Evolutionary conservation across 2,113 vertebrate species (phyloP), one percentile per base, ranked within the genome.

Genomic region (Thalassarche chlororhynchos): DNA sequence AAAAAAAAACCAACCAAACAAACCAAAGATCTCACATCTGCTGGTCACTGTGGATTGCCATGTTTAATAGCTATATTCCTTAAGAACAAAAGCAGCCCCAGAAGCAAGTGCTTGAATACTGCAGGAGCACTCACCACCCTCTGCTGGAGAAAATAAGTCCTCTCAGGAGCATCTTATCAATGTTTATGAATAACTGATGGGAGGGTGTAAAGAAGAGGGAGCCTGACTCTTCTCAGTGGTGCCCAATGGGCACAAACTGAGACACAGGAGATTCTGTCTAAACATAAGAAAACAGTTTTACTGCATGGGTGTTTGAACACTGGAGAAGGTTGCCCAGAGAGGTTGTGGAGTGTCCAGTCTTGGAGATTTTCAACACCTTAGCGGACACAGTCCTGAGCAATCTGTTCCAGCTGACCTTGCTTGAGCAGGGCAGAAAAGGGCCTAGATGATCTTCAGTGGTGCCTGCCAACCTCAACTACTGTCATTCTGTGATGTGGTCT

Each of bases 181-280:
- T 51, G 15, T 49, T 86, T n/a, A 54, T 17, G 42, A 84, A 44
- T 28, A 65, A 44, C 25, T 70, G 44, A 58, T 19, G 7, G 31
- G 7, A 70, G 18, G 17, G 4, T 54, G 8, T 52, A 62, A 71
- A 68, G 76, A 72, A 47, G 34, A 66, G 42, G n/a, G 16, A 70
- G 25, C 5, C 54, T 34, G 47, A 38, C 62, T 25, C 26, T 49
- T 68, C 52, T 82, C 60, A 83, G 49, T 14, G 16, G 21, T 52
- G 14, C 14, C 32, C 47, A 71, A 1, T 17, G 25, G 18, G 38
- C 31, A 47, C 46, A 78, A n/a, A 77, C 9, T 14, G 24, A 70
- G 46, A 42, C 29, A 76, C 0, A 0, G 25, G 34, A 17, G 5
- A 6, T 25, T 28, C 25, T 49, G 10, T 32, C 7, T 21, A 31